Conservation (phyloP, 2,797 vertebrate genomes). For the Salarias fasciatus region DNA sequence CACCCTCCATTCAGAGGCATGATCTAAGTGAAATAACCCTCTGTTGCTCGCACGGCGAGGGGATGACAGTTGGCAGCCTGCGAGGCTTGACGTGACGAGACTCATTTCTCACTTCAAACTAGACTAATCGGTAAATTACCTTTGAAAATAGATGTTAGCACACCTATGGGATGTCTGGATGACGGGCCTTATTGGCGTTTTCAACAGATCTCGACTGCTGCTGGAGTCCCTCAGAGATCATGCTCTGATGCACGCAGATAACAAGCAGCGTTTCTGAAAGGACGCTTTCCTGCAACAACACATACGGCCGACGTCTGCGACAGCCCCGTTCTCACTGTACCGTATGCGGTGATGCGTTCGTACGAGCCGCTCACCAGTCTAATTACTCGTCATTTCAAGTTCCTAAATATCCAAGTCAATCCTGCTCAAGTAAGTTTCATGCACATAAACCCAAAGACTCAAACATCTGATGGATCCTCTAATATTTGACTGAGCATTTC, state of each 20-base stretch:
- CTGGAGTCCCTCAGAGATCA: constrained; percentile 14
- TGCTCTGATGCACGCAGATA: constrained; percentile 26
- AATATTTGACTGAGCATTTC: constrained; percentile 40
- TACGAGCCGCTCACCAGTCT: background rate
- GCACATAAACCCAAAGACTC: constrained; percentile 11
- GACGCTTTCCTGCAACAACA: constrained; percentile 8
- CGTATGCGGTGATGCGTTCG: no score
- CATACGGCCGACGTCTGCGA: background rate
- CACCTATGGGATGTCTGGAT: constrained; percentile 30
- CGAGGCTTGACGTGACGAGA: constrained; percentile 17
- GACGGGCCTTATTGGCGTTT: constrained; percentile 28
- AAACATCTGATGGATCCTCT: constrained; percentile 12
- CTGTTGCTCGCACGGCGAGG: constrained; percentile 26
- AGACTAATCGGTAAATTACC: constrained; percentile 74
- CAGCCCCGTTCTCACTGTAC: background rate
- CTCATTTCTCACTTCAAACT: constrained; percentile 62
- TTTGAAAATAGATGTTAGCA: constrained; percentile 64
- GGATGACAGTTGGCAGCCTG: constrained; percentile 60
- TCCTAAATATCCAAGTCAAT: constrained; percentile 20
- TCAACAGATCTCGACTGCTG: constrained; percentile 6
- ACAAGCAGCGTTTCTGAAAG: constrained; percentile 17
- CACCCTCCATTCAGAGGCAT: constrained; percentile 15
- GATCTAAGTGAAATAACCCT: constrained; percentile 44
- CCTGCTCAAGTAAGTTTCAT: background rate
- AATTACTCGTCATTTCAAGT: constrained; percentile 7